phyloP scores from a whole-genome alignment of 2,797 vertebrate species.

The Apogon hyalosoma region DNA sequence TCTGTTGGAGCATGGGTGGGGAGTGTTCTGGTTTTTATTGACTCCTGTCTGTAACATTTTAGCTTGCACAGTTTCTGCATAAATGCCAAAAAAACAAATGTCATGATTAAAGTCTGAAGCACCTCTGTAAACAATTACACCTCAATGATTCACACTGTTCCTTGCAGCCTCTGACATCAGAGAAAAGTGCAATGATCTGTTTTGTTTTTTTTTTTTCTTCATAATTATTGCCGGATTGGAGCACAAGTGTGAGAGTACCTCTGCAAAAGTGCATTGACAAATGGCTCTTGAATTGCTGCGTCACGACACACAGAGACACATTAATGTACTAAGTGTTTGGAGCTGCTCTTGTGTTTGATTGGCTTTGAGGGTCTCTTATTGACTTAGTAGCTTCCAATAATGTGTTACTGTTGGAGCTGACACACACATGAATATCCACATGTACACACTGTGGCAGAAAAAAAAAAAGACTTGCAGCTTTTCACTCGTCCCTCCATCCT shows the following conservation, averaged over 20 bases:
- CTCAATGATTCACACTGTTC: background rate
- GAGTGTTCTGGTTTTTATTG: too few species aligned
- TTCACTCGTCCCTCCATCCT: slow-evolving; percentile 68
- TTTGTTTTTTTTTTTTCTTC: slow-evolving; percentile 12
- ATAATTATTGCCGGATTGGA: slow-evolving; percentile 2
- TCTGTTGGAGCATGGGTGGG: too few species aligned
- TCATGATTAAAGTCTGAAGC: too few species aligned
- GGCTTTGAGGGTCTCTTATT: slow-evolving; percentile 63
- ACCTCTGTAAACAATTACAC: background rate
- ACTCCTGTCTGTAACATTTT: too few species aligned
- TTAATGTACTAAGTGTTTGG: slow-evolving; percentile 51
- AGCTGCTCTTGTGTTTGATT: slow-evolving; percentile 47
- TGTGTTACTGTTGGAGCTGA: slow-evolving; percentile 50
- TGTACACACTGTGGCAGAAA: slow-evolving; percentile 21
- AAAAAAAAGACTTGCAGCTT: slow-evolving; percentile 46
- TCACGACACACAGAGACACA: slow-evolving; percentile 38
- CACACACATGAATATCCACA: slow-evolving; percentile 23
- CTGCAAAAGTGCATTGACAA: slow-evolving; percentile 42
- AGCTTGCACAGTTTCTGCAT: too few species aligned
- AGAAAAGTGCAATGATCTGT: slow-evolving; percentile 6
- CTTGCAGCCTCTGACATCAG: background rate
- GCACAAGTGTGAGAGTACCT: slow-evolving; percentile 25
- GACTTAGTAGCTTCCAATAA: slow-evolving; percentile 46
- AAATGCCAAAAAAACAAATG: too few species aligned
- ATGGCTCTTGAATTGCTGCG: slow-evolving; percentile 35